Evolutionary conservation across 2,113 vertebrate species (phyloP), one percentile per base, ranked within the genome.

Genomic region (Vanacampus margaritifer): DNA sequence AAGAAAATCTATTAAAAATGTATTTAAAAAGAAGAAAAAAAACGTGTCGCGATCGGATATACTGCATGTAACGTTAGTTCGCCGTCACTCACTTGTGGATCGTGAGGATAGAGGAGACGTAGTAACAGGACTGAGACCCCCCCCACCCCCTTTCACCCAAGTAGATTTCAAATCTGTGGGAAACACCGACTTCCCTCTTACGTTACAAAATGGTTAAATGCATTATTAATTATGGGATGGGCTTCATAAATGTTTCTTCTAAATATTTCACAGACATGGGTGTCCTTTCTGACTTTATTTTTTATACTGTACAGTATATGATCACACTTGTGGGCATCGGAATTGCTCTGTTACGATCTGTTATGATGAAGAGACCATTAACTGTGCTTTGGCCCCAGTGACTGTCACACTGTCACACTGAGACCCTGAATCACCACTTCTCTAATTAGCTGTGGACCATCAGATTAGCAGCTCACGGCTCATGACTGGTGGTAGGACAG

Each of bases 381-480:
- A 60, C 58, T 58, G 37, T 65, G 50, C 71, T 32, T 50, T 80
- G 75, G 83, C 75, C 84, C 76, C 0, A 1, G 45, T 43, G 53
- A 36, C 71, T 72, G 45, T 75, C 41, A 35, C 65, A 53, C 56
- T 63, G 3, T 51, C 78, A 70, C 70, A 43, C 79, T 16, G 48
- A 37, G 65, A 43, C 72, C 17, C 6, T 9, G 26, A 23, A 70
- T 63, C 73, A 74, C 37, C 73, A 82, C 70, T 78, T 61, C 37
- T 66, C 72, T 87, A 79, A 87, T 85, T 84, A 83, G 83, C 81
- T 61, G 46, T 9, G 65, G 59, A 73, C 65, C 43, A 41, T 69
- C 78, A 86, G 87, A 83, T 90, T 84, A 87, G 79, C 60, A 51
- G 48, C 71, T 70, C 68, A 39, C 53, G 36, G 72, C 84, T 54